These are phyloP conservation scores for Amyelois transitella DNA, from an alignment of 1,140 invertebrate genomes.

Conservation along the genomic window DNA sequence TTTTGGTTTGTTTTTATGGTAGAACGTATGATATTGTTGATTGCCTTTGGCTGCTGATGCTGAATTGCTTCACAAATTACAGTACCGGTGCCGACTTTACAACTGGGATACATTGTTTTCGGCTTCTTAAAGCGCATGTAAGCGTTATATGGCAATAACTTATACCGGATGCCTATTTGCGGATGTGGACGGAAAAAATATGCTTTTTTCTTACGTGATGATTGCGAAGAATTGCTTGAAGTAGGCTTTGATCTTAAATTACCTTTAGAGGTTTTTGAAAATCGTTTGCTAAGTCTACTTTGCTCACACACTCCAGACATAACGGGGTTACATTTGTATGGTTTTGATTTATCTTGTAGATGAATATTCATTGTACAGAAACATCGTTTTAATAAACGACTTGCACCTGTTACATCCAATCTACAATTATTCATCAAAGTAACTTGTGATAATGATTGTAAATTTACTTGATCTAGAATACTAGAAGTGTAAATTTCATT, in stretches of 20 bases:
- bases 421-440: not conserved
- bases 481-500: no score
- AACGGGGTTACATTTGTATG: conserved; percentile 33
- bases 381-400: conserved; percentile 17
- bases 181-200: no score
- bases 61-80: no score
- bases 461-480: not conserved
- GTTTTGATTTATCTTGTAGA: conserved; percentile 9
- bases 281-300: conserved; percentile 20
- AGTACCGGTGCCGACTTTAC: no score
- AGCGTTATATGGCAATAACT: not conserved
- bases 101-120: no score
- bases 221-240: not conserved
- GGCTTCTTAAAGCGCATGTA: no score
- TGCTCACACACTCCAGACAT: conserved; percentile 28
- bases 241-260: not conserved
- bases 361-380: conserved; percentile 31
- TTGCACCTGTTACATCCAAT: conserved; percentile 4
- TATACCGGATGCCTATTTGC: not conserved
- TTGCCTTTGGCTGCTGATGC: no score
- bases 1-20: conserved; percentile 6
- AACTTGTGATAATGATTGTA: not conserved
- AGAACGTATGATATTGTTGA: no score
- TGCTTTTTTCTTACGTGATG: no score
- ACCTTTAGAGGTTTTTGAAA: no score